Base-by-base conservation (phyloP, 2,888 invertebrate genomes). In the Stenodera caucasica region DNA sequence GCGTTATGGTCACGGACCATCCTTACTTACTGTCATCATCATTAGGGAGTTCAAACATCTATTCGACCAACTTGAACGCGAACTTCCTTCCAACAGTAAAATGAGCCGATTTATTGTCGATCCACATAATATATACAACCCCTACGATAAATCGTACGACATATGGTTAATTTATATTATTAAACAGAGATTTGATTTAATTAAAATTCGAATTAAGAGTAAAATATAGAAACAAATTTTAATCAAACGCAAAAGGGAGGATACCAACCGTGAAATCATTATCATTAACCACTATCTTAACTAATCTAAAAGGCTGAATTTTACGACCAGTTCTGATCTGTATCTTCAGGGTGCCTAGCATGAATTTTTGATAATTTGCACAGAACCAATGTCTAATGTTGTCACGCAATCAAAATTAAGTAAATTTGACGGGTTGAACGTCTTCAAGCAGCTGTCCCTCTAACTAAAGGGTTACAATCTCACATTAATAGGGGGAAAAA, bases 1-100 rank as follows among this genome's bases (percentile, higher is more conserved):
- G 63, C 65, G 63, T 57, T 60, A 64, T 67, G 64, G 71, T 69
- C 66, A 65, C 62, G 67, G 60, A 65, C 61, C 62, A 37, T 55
- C 30, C n/a, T n/a, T n/a, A n/a, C 61, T 62, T 60, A 51, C 64
- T 64, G 62, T 64, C 64, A 66, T 63, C 62, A 63, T 66, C 67
- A 58, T 66, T 58, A 66, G 54, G 57, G 59, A 67, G 61, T 63
- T 63, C 55, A 50, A 58, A 57, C 37, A 26, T 45, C 30, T 37
- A 53, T 40, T 53, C 45, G 57, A 55, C 55, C 53, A 58, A 58
- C 45, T 45, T 45, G 45, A 45, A 52, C 52, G 33, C 33, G 21
- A 32, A 33, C 52, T 52, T 52, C 52, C 52, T 52, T 52, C 21
- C 45, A 45, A 45, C 45, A 45, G 21, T 1, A 52, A 30, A 2